Conservation (phyloP, 2,888 invertebrate species). For the Proisotoma minuta region DNA sequence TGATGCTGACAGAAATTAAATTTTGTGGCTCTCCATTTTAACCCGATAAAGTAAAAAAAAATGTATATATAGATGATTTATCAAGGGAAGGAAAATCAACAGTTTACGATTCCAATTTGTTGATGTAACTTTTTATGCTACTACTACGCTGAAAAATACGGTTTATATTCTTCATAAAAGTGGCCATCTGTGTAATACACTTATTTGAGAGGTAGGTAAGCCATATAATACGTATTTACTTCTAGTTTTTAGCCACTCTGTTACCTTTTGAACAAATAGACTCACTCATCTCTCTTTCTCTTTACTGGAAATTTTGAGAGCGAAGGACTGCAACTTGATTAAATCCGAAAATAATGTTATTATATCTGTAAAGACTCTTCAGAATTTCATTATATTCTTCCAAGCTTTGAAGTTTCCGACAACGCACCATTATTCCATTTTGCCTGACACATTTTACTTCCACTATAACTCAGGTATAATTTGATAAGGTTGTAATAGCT, state of each 20-base stretch:
- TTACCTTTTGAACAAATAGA: not conserved
- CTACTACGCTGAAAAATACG: not conserved
- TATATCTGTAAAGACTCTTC: not conserved
- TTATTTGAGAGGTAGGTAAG: not conserved
- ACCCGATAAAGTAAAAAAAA: not conserved
- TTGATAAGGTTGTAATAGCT: too few species aligned
- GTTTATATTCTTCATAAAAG: not conserved
- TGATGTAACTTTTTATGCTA: not conserved
- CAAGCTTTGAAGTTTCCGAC: too few species aligned
- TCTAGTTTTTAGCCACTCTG: not conserved
- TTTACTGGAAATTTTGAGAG: too few species aligned
- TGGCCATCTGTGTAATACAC: not conserved
- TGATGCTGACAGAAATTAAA: too few species aligned
- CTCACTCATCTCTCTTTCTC: too few species aligned
- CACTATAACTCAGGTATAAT: too few species aligned
- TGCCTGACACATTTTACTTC: too few species aligned
- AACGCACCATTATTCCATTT: too few species aligned
- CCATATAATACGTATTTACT: not conserved
- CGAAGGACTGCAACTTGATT: not conserved
- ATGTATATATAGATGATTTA: not conserved
- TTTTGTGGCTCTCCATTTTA: not conserved
- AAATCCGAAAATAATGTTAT: constrained; percentile 5
- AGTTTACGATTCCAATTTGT: constrained; percentile 4
- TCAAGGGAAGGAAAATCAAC: not conserved
- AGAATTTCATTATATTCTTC: not conserved